Percentiles rank a stretch among this genome's conserved stretches.
phyloP scores from a whole-genome alignment of 2,797 vertebrate genomes.

The Macrochelys suwanniensis region DNA sequence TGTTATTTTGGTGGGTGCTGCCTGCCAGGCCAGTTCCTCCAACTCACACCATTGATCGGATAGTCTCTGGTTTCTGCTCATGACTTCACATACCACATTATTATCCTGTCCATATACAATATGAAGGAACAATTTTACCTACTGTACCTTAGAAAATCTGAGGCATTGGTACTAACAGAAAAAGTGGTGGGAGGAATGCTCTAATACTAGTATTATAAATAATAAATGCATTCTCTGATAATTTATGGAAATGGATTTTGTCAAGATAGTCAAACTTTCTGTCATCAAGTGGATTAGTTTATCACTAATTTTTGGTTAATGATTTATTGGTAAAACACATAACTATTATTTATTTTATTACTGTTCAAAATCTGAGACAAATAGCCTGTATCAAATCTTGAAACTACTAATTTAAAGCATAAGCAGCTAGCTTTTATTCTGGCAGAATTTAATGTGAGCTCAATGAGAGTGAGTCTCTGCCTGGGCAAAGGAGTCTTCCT shows the following conservation, averaged over 20 bases:
- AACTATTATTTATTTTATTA: neutral
- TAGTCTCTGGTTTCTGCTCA: neutral
- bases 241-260: neutral
- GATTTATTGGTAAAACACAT: neutral
- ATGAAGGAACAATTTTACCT: neutral
- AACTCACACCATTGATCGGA: neutral
- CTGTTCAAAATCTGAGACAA: neutral
- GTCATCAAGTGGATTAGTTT: neutral
- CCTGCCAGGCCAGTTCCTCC: neutral
- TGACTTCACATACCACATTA: neutral
- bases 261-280: neutral
- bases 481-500: neutral
- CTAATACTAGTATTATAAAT: neutral
- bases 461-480: neutral
- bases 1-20: neutral
- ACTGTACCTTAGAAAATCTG: neutral
- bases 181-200: neutral
- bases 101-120: rapidly evolving
- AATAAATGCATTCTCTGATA: neutral
- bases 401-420: neutral
- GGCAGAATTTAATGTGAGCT: neutral
- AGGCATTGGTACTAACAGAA: neutral
- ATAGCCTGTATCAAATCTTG: neutral
- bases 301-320: neutral
- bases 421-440: neutral